Base-by-base conservation (phyloP, 1,140 invertebrate species). In the Panulirus ornatus region DNA sequence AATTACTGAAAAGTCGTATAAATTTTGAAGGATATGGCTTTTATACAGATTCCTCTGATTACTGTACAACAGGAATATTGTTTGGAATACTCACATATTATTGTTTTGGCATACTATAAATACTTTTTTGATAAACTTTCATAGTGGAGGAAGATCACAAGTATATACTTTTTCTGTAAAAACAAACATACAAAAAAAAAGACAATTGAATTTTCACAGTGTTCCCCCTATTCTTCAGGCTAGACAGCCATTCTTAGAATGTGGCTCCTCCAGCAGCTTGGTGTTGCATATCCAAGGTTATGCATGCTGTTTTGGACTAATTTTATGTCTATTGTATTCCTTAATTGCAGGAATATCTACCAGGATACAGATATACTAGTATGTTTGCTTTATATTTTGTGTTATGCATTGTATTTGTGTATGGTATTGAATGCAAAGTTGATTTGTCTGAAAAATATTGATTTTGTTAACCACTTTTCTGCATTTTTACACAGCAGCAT, bases 291-390 rank as follows among this genome's bases (percentile, higher is more conserved):
- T n/a, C 51, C 22, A 54, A 51, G 36, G 73, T 78, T 44, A n/a
- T 78, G 42, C n/a, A 78, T n/a, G 22, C n/a, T 42, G 9, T 78
- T 27, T 30, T n/a, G 34, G n/a, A 22, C 3, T 27, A 34, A 38
- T 75, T 1, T 19, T 63, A 58, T 11, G 16, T 58, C 58, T 82
- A 19, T 79, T 22, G n/a, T 79, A 30, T 11, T 58, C 22, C 30
- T 34, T 16, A 42, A 38, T 40, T 14, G 14, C 30, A 66, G 19
- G 36, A 34, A 66, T 63, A 40, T 34, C 44, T 63, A 58, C 58
- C 81, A 83, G 81, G 81, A 83, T 83, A 83, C 81, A 38, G 81
- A 66, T 83, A 83, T 83, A 83, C 81, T 83, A 83, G 81, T 83
- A 54, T 83, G 81, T 83, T 63, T 83, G 81, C 27, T n/a, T 63